Percentiles rank a stretch among this genome's conserved stretches.
These are phyloP conservation scores for Ichneumoninae sp. DNA, from an alignment of 2,888 invertebrate genomes.

Conservation along the genomic window DNA sequence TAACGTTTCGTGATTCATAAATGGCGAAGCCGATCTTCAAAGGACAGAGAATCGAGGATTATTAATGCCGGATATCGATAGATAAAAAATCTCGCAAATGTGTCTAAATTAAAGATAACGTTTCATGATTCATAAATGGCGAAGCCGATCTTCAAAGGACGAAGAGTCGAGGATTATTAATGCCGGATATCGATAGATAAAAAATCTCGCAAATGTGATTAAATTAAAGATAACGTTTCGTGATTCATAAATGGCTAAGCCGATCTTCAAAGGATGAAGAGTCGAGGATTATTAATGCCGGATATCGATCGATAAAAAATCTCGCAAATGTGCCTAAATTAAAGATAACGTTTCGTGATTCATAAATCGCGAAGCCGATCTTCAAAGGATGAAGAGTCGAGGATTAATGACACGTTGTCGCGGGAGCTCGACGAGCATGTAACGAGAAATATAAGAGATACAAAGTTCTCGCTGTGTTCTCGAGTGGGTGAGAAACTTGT, in stretches of 20 bases:
- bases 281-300: background rate
- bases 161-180: background rate
- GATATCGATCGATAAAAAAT: background rate
- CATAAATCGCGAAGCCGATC: background rate
- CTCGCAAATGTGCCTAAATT: background rate
- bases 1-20: background rate
- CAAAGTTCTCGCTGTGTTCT: slow-evolving; percentile 56
- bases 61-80: background rate
- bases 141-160: background rate
- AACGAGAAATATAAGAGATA: slow-evolving; percentile 40
- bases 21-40: background rate
- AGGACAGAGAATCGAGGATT: background rate
- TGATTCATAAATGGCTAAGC: no score
- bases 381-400: background rate
- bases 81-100: background rate
- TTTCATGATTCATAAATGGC: background rate
- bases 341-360: background rate
- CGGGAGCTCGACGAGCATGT: slow-evolving; percentile 2
- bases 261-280: background rate
- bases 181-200: background rate
- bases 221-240: no score
- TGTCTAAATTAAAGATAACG: background rate
- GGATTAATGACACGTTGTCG: slow-evolving; percentile 17
- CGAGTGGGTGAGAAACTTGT: slow-evolving; percentile 80
- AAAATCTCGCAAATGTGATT: no score